Evolutionary conservation across 2,797 vertebrate genomes (phyloP).

Genomic region (Meda fulgida): DNA sequence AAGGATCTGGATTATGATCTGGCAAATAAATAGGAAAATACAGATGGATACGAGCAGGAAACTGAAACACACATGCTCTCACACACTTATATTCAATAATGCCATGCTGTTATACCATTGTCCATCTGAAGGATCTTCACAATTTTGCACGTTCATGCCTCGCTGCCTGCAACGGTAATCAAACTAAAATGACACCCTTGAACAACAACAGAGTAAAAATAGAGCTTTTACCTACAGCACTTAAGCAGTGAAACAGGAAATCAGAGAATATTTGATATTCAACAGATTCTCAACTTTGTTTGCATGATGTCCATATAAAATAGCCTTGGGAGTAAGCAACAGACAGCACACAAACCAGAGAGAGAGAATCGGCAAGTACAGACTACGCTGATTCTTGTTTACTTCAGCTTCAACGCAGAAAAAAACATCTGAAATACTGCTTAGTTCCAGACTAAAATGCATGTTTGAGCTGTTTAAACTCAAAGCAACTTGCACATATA

Average conservation of each 20-base stretch:
- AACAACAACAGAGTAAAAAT: not conserved
- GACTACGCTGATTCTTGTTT: not conserved
- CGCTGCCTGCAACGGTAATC: constrained; percentile 17
- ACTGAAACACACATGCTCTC: constrained; percentile 43
- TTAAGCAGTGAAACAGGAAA: not conserved
- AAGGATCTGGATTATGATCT: constrained; percentile 59
- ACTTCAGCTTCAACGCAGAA: no score
- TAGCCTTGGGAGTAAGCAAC: not conserved
- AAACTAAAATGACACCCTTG: not conserved
- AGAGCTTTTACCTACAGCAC: not conserved
- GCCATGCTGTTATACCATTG: constrained; percentile 39
- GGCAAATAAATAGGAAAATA: constrained; percentile 56
- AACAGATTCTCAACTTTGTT: constrained; percentile 5
- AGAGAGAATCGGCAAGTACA: constrained; percentile 1
- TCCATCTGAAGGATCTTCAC: constrained; percentile 20
- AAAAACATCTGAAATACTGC: constrained; percentile 8
- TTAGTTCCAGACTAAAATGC: no score
- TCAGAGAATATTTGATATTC: constrained; percentile 5
- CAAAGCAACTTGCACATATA: no score
- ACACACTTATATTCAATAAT: constrained; percentile 37
- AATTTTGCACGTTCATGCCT: not conserved
- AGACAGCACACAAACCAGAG: not conserved
- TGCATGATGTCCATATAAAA: not conserved
- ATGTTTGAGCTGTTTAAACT: no score
- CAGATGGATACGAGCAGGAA: constrained; percentile 53